Evolutionary conservation across 2,888 invertebrate species (phyloP).

Genomic region (Ennomos quercinarius): DNA sequence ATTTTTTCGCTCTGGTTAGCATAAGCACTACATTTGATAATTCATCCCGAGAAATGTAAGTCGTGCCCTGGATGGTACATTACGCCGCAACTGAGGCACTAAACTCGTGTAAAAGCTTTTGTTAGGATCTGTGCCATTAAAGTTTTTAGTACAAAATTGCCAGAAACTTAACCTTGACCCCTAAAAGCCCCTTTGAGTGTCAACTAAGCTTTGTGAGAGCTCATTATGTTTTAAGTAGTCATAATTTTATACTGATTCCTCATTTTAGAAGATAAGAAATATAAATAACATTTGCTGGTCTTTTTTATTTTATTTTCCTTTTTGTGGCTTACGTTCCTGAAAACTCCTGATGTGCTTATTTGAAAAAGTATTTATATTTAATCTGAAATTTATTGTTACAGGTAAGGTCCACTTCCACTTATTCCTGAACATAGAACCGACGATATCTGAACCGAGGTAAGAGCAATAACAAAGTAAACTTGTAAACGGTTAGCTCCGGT

Average conservation of each 20-base stretch:
- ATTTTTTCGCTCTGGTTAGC: too few species aligned
- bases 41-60: too few species aligned
- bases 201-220: slow-evolving; percentile 19
- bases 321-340: background rate
- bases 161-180: slow-evolving; percentile 28
- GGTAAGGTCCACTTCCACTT: slow-evolving; percentile 3
- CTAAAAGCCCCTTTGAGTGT: slow-evolving; percentile 14
- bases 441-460: background rate
- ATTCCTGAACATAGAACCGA: background rate
- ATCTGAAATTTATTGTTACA: slow-evolving; percentile 11
- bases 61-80: background rate
- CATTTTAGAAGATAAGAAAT: slow-evolving; percentile 6
- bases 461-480: background rate
- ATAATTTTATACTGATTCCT: slow-evolving; percentile 3
- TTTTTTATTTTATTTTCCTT: too few species aligned
- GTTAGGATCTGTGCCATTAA: slow-evolving; percentile 16
- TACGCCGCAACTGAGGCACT: slow-evolving; percentile 11
- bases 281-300: background rate
- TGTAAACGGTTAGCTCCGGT: slow-evolving; percentile 2
- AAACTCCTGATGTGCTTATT: too few species aligned
- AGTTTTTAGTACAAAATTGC: slow-evolving; percentile 33
- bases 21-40: too few species aligned
- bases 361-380: background rate
- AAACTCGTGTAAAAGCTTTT: slow-evolving; percentile 23
- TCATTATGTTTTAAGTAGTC: slow-evolving; percentile 26